Base-by-base conservation (phyloP, 1,140 invertebrate species). In the Palaemon carinicauda region DNA sequence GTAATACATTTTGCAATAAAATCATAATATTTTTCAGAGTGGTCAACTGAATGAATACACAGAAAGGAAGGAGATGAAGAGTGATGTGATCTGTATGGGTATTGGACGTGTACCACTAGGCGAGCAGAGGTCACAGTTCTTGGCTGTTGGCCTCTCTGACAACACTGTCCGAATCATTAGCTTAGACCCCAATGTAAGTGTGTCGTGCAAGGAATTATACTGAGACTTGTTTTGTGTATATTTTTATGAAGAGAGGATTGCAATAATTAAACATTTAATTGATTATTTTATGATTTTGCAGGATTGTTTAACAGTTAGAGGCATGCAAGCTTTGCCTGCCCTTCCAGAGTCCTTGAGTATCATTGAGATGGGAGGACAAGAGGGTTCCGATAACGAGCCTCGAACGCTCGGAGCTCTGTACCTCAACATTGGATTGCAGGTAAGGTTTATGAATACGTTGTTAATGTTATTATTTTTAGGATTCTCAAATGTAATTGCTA, bases 21-120 rank as follows among this genome's bases (percentile, higher is more conserved):
- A 41, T 41, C 12, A 0, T 12, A 41, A 41, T 93, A n/a, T 75
- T 88, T 89, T 88, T 21, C 90, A 98, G 97, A 97, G 96, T 89
- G 98, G 98, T 0, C 97, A 99, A 92, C 92, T 99, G 41, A 99
- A 99, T 91, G 99, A 99, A 91, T 99, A 99, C 90, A 98, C 97
- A 9, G 98, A 99, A 91, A 94, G 97, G 17, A 98, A 98, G 90
- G 97, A 99, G 90, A 96, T 99, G 95, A 96, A 96, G 9, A 95
- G 96, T 1, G 98, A 99, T 91, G 98, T 99, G 1, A 96, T 99
- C 88, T 99, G 98, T 90, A 99, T 99, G 98, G 98, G 97, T 0
- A 91, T 99, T 50, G 98, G 97, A 1, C 96, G 96, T 80, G 98
- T 99, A 0, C 97, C 98, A 0, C 93, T 95, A 19, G 98, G 98